A percentile compares a stretch with the other conserved stretches of the same genome.
Conservation (phyloP, 2,797 vertebrate genomes). For the Danio aesculapii region DNA sequence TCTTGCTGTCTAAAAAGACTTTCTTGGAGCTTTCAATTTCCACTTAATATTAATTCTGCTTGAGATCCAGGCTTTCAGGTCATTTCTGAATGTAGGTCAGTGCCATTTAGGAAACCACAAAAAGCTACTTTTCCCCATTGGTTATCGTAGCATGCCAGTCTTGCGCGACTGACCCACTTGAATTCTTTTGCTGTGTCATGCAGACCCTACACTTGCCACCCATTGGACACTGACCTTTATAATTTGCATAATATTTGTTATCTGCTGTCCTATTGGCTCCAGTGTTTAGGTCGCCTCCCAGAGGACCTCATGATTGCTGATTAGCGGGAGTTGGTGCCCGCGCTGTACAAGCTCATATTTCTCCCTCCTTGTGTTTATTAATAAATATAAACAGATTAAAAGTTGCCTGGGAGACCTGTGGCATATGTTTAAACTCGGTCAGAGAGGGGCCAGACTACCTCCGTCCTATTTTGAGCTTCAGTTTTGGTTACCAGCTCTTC, state of each 20-base stretch:
- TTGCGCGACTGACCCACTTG: conserved; percentile 10
- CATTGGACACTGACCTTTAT: conserved; percentile 35
- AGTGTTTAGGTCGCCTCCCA: conserved; percentile 28
- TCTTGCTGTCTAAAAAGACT: conserved; percentile 32
- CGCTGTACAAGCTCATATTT: conserved; percentile 62
- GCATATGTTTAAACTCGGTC: conserved; percentile 52
- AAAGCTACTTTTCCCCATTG: conserved; percentile 26
- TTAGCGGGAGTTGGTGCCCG: conserved; percentile 36
- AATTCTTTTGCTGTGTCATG: conserved; percentile 41
- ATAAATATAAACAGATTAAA: conserved; percentile 79
- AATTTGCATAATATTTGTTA: conserved; percentile 45
- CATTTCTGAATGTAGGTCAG: conserved; percentile 51
- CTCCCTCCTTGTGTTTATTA: conserved; percentile 77
- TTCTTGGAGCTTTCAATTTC: conserved; percentile 1
- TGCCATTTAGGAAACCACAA: conserved; percentile 45
- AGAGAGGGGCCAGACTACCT: conserved; percentile 50
- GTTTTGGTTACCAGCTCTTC: conserved; percentile 21
- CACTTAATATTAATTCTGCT: conserved; percentile 19
- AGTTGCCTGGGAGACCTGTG: conserved; percentile 79
- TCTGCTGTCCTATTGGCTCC: conserved; percentile 33
- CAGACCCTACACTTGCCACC: background rate
- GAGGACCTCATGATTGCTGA: conserved; percentile 43
- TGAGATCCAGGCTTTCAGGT: conserved; percentile 37
- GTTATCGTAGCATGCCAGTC: conserved; percentile 6
- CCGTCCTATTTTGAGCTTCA: conserved; percentile 16